These are phyloP conservation scores for Augiades crinisus DNA, from an alignment of 2,888 invertebrate species.

Conservation along the genomic window DNA sequence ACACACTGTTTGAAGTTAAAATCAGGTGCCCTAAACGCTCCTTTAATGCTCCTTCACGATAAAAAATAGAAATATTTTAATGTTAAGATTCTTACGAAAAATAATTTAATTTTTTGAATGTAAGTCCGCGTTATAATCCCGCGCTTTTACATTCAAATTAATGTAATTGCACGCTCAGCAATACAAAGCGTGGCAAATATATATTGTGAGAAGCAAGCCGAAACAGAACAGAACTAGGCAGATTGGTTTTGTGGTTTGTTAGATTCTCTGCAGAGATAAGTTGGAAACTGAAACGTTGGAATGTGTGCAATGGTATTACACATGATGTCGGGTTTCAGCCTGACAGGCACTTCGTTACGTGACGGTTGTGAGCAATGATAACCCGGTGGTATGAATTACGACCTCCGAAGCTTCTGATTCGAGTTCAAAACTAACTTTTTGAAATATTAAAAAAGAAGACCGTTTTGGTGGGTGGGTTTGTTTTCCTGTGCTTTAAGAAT, in stretches of 20 bases:
- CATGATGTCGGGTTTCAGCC: background rate
- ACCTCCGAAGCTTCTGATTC: too few species aligned
- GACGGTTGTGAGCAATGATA: too few species aligned
- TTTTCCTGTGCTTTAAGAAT: too few species aligned
- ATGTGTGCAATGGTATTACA: constrained; percentile 10
- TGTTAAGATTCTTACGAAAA: too few species aligned
- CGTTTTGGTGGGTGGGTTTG: too few species aligned
- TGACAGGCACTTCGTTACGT: background rate
- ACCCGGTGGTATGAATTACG: too few species aligned
- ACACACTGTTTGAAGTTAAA: too few species aligned
- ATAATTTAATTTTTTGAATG: background rate
- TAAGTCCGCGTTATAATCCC: background rate
- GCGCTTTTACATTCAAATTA: background rate
- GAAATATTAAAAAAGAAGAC: too few species aligned
- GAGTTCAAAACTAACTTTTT: too few species aligned
- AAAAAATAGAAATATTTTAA: too few species aligned
- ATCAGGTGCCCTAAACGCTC: too few species aligned
- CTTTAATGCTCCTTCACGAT: too few species aligned
- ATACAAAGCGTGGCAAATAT: background rate
- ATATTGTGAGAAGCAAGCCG: background rate
- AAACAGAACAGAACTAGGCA: constrained; percentile 44
- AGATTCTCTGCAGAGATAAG: constrained; percentile 16
- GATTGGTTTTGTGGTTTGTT: constrained; percentile 20
- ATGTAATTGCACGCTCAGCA: background rate
- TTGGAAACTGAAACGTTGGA: constrained; percentile 7